Conservation (phyloP, 2,797 vertebrate genomes). For the Thamnophis elegans region DNA sequence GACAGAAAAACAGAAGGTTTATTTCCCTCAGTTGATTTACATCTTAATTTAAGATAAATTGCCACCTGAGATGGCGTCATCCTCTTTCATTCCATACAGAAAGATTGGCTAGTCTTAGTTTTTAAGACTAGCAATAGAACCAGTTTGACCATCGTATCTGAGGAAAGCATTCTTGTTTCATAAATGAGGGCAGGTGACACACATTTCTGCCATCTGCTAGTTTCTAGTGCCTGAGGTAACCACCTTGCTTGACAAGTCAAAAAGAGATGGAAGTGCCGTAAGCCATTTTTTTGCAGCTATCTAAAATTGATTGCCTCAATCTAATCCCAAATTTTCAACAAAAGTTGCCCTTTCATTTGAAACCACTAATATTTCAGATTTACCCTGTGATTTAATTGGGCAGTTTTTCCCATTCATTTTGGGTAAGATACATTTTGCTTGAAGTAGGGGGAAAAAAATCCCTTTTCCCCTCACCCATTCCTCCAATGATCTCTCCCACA, state of each 20-base stretch:
- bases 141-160: neutral
- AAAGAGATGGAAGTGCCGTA: neutral
- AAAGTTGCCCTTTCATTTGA: neutral
- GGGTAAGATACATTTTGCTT: neutral
- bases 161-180: neutral
- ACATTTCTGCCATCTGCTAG: neutral
- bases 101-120: neutral
- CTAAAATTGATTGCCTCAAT: neutral
- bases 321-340: neutral
- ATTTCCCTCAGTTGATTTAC: neutral
- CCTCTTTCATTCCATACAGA: neutral
- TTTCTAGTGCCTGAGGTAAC: neutral
- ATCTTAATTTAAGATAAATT: neutral
- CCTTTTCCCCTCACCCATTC: neutral
- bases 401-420: neutral
- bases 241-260: neutral
- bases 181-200: neutral
- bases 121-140: neutral
- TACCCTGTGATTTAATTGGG: neutral
- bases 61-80: neutral
- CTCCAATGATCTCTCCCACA: neutral
- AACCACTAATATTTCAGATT: neutral
- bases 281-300: neutral
- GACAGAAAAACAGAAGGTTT: neutral
- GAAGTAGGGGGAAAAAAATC: neutral